Base-by-base conservation (phyloP, 2,888 invertebrate genomes). In the Sesamia inferens region DNA sequence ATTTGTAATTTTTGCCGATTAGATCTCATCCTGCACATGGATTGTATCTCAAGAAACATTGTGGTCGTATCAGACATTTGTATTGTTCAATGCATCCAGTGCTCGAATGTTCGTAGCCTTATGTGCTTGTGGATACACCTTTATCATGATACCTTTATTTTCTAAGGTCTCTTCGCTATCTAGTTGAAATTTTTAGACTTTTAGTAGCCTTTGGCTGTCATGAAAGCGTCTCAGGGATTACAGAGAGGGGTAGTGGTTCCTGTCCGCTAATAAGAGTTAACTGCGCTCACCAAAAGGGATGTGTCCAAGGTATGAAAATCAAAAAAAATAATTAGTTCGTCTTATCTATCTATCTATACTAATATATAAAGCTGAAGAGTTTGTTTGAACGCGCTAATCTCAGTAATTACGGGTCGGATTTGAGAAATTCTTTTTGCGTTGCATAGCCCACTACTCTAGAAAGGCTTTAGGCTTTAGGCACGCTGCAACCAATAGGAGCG, bases 221-320 rank as follows among this genome's bases (percentile, higher is more conserved):
- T 80, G 76, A 80, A 80, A 8, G 47, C 47, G 42, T 59, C 48
- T 13, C 6, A 31, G 63, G 58, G 72, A 78, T 73, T 73, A 58
- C 7, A 19, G 19, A 19, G 31, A 51, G 55, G 31, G 42, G 55
- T 22, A 48, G 64, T 10, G 22, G 16, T 47, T 76, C 7, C 48
- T 10, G 39, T 31, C 58, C n/a, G 5, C 24, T 70, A 61, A 48
- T 77, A 77, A 42, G 19, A 31, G 44, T 14, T 62, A 48, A 75
- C 31, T 48, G 76, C 13, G 22, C 51, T 57, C 31, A 62, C 31
- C 13, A n/a, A n/a, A n/a, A n/a, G n/a, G n/a, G n/a, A n/a, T n/a
- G n/a, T n/a, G n/a, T n/a, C n/a, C n/a, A n/a, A n/a, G n/a, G n/a
- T n/a, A n/a, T n/a, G n/a, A n/a, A n/a, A n/a, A n/a, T n/a, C n/a